Conservation (phyloP, 2,113 vertebrate species). For the Asarcornis scutulata region DNA sequence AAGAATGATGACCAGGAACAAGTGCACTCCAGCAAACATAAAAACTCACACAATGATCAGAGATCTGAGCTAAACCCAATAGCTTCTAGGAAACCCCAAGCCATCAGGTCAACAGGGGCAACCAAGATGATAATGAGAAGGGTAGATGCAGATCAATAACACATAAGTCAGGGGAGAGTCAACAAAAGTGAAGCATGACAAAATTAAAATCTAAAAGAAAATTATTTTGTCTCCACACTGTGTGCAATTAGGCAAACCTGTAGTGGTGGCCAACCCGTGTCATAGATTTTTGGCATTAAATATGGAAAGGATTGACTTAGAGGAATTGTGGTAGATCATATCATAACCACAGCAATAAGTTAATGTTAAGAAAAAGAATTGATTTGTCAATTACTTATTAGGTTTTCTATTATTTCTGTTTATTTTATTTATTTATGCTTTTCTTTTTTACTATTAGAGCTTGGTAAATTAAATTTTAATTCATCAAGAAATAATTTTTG, state of each 20-base stretch:
- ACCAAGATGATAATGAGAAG: not conserved
- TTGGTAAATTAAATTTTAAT: not conserved
- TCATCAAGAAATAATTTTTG: not conserved
- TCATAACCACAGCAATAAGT: not conserved
- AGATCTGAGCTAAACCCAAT: conserved; percentile 4
- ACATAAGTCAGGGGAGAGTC: not conserved
- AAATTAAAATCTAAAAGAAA: not conserved
- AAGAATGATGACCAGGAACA: not conserved
- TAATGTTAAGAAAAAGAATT: not conserved
- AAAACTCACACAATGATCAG: conserved; percentile 1
- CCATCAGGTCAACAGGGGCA: not conserved
- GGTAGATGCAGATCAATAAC: not conserved
- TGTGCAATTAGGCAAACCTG: not conserved
- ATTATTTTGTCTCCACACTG: not conserved
- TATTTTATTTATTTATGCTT: not conserved
- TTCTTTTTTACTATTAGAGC: not conserved
- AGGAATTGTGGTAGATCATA: not conserved
- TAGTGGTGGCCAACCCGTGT: accelerated
- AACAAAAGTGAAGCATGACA: not conserved
- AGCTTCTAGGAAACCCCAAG: not conserved
- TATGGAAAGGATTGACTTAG: not conserved
- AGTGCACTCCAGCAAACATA: not conserved
- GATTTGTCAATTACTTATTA: not conserved
- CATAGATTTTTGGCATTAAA: not conserved
- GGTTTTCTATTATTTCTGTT: not conserved